Conservation (phyloP, 2,113 vertebrate genomes). For the Lagenorhynchus albirostris region DNA sequence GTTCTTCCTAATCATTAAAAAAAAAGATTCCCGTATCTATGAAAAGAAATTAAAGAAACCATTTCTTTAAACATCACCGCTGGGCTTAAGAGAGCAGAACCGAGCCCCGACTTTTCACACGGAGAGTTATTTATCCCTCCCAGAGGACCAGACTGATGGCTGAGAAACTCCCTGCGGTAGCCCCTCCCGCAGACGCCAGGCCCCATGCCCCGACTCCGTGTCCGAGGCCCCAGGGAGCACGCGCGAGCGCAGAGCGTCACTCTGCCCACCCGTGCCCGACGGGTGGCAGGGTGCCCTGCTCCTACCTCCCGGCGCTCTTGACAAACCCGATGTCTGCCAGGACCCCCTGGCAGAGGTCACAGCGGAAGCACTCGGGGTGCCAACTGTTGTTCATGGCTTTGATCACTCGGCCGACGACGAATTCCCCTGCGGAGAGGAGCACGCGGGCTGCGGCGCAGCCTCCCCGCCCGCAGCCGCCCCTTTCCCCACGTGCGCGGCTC, state of each 20-base stretch:
- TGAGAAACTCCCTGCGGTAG: neutral
- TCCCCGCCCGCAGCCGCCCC: neutral
- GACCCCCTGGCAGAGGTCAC: slow-evolving; percentile 93
- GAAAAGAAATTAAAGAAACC: neutral
- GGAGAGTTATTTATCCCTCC: neutral
- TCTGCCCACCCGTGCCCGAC: neutral
- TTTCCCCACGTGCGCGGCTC: neutral
- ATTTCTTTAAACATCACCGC: neutral
- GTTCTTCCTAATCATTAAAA: slow-evolving; percentile 14
- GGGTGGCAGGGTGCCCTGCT: neutral
- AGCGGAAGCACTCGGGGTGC: slow-evolving; percentile 98
- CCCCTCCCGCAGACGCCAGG: neutral
- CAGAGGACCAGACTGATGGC: neutral
- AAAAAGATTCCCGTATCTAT: neutral
- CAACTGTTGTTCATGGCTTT: slow-evolving; percentile 99
- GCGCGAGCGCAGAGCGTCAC: neutral
- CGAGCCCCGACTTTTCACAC: neutral
- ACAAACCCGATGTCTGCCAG: slow-evolving; percentile 98
- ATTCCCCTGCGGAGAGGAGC: slow-evolving; percentile 88
- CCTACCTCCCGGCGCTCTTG: slow-evolving; percentile 96
- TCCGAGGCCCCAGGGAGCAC: neutral
- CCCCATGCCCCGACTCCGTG: neutral
- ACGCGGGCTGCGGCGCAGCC: neutral
- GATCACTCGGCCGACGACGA: slow-evolving; percentile 98
- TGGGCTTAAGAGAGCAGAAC: neutral